Percentiles rank a stretch among this genome's conserved stretches.
Evolutionary conservation across 1,140 invertebrate genomes (phyloP).

Genomic region (Pseudomyrmex sp.): DNA sequence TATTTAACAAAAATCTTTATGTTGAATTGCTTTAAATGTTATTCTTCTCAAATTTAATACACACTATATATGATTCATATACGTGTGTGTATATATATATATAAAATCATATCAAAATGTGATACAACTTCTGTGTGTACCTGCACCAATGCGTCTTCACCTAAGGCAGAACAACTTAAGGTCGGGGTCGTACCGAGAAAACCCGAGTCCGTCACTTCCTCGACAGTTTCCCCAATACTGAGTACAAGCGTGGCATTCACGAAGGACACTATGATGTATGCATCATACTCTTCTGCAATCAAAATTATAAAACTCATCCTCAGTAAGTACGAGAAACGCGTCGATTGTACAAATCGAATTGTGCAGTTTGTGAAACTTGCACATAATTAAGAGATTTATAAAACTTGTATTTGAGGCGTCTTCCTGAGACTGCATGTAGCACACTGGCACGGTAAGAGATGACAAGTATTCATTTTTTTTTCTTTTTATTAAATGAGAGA

Average conservation of each 20-base stretch:
- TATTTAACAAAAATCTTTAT: too few species aligned
- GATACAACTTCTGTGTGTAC: conserved; percentile 82
- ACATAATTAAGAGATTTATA: not conserved
- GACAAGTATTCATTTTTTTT: conserved; percentile 22
- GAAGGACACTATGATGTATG: conserved; percentile 99
- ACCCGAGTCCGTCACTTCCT: conserved; percentile 99
- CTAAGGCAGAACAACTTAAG: conserved; percentile 97
- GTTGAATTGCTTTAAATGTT: not conserved
- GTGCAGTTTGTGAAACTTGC: conserved; percentile 32
- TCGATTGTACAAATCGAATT: conserved; percentile 35
- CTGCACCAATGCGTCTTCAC: conserved; percentile 99
- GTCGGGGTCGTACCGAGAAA: conserved; percentile 99
- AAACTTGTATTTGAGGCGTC: conserved; percentile 9
- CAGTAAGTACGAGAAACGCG: conserved; percentile 51
- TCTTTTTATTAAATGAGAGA: conserved; percentile 51
- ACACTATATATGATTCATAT: not conserved
- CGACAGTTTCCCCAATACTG: conserved; percentile 99
- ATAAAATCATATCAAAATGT: not conserved
- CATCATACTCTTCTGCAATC: conserved; percentile 98
- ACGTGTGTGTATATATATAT: not conserved
- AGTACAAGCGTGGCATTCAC: conserved; percentile 99
- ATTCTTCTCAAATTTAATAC: not conserved
- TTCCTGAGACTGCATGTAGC: conserved; percentile 36
- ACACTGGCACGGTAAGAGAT: conserved; percentile 60
- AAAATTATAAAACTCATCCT: conserved; percentile 84